phyloP scores from a whole-genome alignment of 2,797 vertebrate genomes.

The Silurus lanzhouensis region DNA sequence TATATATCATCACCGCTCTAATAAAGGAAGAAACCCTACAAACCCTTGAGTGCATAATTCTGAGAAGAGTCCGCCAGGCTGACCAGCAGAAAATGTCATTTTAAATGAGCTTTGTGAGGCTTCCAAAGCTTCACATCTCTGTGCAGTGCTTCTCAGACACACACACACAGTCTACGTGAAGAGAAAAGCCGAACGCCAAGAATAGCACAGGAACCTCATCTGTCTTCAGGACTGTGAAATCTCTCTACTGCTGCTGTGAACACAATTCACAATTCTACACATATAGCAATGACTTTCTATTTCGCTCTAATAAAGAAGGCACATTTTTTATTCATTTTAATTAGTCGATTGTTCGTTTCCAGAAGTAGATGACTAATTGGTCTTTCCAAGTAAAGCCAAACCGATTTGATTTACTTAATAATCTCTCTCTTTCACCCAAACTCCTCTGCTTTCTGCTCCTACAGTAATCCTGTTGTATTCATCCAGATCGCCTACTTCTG shows the following conservation, averaged over 20 bases:
- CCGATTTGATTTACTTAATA: too few relatives aligned
- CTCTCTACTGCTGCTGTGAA: conserved; percentile 19
- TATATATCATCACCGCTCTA: background rate
- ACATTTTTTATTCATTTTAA: background rate
- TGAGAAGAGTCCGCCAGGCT: background rate
- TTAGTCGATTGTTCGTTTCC: too few relatives aligned
- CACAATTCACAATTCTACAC: conserved; percentile 9
- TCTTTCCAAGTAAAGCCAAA: background rate
- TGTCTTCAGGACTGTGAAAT: conserved; percentile 28
- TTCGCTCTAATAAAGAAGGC: background rate
- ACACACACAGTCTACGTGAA: conserved; percentile 20
- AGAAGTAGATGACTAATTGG: background rate
- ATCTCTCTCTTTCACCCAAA: too few relatives aligned
- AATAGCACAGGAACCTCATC: conserved; percentile 39
- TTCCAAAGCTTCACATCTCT: conserved; percentile 13
- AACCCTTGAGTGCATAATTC: conserved; percentile 8
- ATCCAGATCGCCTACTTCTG: too few relatives aligned
- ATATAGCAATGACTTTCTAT: background rate
- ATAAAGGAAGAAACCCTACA: background rate
- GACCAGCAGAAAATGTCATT: conserved; percentile 24
- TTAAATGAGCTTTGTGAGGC: conserved; percentile 29
- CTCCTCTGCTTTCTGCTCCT: too few relatives aligned
- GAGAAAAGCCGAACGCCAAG: conserved; percentile 26
- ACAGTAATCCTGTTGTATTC: too few relatives aligned
- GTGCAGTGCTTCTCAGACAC: conserved; percentile 10